Base-by-base conservation (phyloP, 2,888 invertebrate species). In the Cybosia mesomella region DNA sequence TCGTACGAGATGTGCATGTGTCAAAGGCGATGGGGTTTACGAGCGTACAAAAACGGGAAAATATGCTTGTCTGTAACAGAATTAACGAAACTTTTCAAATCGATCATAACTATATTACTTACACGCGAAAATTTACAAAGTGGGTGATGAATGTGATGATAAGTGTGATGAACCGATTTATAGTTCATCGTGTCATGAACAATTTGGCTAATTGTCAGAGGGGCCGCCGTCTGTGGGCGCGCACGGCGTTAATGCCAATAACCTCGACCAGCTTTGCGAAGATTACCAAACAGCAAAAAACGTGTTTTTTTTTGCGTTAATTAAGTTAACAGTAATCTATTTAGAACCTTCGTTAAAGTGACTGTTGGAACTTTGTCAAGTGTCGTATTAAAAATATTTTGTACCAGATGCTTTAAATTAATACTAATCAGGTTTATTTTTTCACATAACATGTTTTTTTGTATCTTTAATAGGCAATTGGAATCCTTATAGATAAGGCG, bases 201-300 rank as follows among this genome's bases (percentile, higher is more conserved):
- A 36, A 66, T 71, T 71, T 66, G 73, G 73, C 58, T 60, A 62
- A 62, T 60, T 64, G 72, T 70, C 60, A 73, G 65, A 59, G 65
- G 34, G 54, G 65, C 54, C 65, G 32, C 36, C 64, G 66, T 34
- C 68, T 55, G 78, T 77, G 80, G 80, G 75, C 79, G 80, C 65
- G 73, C 67, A 73, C 64, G 49, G 67, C 36, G 68, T 28, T 68
- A 67, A 61, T 70, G 79, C 68, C 79, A 80, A 72, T 80, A 80
- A 79, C 79, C 79, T 69, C 80, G 61, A 18, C 13, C 54, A 36
- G 61, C 43, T 66, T 65, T 58, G 63, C 68, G 54, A 32, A 67
- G 63, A 43, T 60, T 73, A 69, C 63, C 73, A 73, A 70, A 69
- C 53, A 61, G 24, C 32, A 36, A 61, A 54, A 1, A 34, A 54